Evolutionary conservation across 2,113 vertebrate genomes (phyloP).

Genomic region (Blennius ocellaris): DNA sequence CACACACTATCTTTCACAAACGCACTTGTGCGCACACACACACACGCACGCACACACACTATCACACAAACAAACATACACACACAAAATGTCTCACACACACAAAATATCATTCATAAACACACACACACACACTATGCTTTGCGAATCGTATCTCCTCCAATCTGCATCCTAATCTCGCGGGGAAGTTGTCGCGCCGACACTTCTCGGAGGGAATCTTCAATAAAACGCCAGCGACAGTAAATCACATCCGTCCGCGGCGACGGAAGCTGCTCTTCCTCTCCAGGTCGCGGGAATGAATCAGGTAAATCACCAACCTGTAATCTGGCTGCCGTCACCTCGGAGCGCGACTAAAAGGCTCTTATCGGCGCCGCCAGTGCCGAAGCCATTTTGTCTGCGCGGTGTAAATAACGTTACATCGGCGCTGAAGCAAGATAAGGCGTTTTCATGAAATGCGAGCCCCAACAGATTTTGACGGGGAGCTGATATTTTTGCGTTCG

Average conservation of each 20-base stretch:
- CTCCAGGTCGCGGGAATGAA: conserved; percentile 74
- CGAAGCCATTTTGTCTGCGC: conserved; percentile 73
- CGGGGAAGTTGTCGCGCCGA: conserved; percentile 40
- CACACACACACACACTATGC: not conserved
- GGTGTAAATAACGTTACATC: conserved; percentile 74
- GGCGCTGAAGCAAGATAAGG: conserved; percentile 77
- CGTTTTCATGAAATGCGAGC: conserved; percentile 70
- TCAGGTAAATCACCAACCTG: conserved; percentile 74
- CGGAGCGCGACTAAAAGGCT: conserved; percentile 54
- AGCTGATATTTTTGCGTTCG: conserved; percentile 53
- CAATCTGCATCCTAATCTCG: conserved; percentile 55
- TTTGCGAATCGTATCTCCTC: conserved; percentile 23
- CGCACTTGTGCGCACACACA: too few species aligned
- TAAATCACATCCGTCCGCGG: conserved; percentile 50
- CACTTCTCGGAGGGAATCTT: conserved; percentile 37
- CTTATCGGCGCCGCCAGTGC: conserved; percentile 70
- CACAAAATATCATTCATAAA: too few species aligned
- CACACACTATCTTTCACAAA: too few species aligned
- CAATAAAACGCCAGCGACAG: conserved; percentile 56
- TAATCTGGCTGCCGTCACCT: conserved; percentile 78
- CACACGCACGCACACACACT: too few species aligned
- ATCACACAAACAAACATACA: too few species aligned
- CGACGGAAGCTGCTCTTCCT: conserved; percentile 54
- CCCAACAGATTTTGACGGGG: conserved; percentile 67
- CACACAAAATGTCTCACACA: too few species aligned